These are phyloP conservation scores for Ctenopoma multispine DNA, from an alignment of 2,797 vertebrate genomes.

Conservation along the genomic window DNA sequence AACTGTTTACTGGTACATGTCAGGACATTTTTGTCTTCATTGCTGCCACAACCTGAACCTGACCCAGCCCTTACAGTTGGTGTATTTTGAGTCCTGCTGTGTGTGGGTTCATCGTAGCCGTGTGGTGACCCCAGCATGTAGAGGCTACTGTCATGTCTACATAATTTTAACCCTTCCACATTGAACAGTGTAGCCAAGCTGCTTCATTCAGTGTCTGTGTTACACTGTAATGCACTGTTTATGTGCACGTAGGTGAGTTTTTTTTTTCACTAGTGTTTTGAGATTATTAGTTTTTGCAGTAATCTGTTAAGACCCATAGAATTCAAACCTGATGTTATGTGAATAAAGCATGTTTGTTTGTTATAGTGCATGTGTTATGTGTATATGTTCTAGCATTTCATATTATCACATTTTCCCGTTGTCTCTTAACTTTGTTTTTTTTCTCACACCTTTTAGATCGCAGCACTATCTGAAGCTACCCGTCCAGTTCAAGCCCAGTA, in stretches of 20 bases:
- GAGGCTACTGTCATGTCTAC: not conserved
- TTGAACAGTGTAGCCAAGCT: not conserved
- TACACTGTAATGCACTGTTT: constrained; percentile 3
- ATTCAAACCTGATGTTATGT: constrained; percentile 6
- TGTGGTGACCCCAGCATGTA: constrained; percentile 40
- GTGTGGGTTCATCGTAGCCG: constrained; percentile 16
- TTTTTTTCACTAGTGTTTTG: not conserved
- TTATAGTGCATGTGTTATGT: not conserved
- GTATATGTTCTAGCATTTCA: constrained; percentile 9
- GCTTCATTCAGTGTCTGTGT: not conserved
- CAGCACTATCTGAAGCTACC: constrained; percentile 96
- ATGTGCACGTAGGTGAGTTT: not conserved
- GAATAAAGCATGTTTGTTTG: not conserved
- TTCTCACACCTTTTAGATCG: constrained; percentile 80
- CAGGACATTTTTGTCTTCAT: not conserved
- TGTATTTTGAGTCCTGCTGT: constrained; percentile 21
- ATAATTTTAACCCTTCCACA: constrained; percentile 6
- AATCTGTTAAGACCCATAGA: not conserved
- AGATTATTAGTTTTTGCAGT: too few relatives aligned
- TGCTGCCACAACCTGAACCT: constrained; percentile 26
- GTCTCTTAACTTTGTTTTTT: not conserved
- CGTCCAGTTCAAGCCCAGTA: constrained; percentile 91
- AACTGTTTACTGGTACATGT: not conserved
- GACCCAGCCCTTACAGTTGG: not conserved
- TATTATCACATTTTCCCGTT: not conserved